These are phyloP conservation scores for Machimus atricapillus DNA, from an alignment of 2,888 invertebrate genomes.

Conservation along the genomic window DNA sequence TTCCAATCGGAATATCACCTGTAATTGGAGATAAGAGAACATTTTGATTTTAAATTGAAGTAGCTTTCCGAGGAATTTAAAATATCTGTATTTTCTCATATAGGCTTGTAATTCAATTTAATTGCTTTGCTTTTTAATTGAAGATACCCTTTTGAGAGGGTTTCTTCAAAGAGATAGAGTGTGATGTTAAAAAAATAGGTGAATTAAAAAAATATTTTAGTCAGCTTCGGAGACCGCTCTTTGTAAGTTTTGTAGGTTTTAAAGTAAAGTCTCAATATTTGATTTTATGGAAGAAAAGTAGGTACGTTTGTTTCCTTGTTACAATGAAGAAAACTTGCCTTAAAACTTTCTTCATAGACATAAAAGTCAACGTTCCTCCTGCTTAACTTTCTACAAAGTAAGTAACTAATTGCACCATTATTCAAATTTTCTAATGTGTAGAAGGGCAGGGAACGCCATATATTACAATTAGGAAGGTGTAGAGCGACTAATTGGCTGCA, in stretches of 20 bases:
- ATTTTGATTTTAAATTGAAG: no score
- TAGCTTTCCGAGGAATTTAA: no score
- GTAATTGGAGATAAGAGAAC: not conserved
- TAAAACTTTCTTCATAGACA: not conserved
- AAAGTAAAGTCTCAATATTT: no score
- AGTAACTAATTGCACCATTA: not conserved
- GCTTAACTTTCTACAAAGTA: not conserved
- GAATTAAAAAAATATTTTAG: no score
- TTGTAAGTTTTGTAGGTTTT: no score
- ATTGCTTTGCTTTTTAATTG: no score
- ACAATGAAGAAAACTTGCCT: not conserved
- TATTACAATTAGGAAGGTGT: not conserved
- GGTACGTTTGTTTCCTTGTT: not conserved
- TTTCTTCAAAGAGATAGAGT: no score
- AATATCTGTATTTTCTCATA: no score
- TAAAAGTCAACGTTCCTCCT: not conserved
- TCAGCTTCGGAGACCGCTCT: no score
- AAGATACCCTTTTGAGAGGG: no score
- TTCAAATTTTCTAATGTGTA: not conserved
- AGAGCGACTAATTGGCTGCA: not conserved
- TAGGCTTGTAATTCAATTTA: no score
- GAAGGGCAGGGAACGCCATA: not conserved
- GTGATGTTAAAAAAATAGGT: no score
- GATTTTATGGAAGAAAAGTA: not conserved
- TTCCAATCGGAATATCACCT: conserved; percentile 46